These are phyloP conservation scores for Tenthredo scrophulariae DNA, from an alignment of 2,888 invertebrate species.

Conservation along the genomic window DNA sequence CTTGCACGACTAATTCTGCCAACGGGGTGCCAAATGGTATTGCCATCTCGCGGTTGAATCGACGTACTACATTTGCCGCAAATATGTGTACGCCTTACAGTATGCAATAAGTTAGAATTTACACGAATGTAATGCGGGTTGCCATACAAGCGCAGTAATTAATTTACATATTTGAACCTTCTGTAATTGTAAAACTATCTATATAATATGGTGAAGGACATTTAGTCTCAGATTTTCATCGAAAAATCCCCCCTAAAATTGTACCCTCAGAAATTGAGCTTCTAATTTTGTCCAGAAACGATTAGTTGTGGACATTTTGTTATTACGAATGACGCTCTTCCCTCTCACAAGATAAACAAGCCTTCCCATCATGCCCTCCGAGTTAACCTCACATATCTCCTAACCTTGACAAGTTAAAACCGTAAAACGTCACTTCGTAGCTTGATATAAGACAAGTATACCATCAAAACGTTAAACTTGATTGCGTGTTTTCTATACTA, in stretches of 20 bases:
- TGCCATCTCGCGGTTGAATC: background rate
- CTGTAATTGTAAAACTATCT: too few relatives aligned
- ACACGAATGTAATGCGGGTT: too few relatives aligned
- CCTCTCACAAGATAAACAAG: background rate
- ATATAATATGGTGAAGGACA: too few relatives aligned
- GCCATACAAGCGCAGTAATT: too few relatives aligned
- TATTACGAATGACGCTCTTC: background rate
- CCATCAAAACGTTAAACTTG: background rate
- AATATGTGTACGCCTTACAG: too few relatives aligned
- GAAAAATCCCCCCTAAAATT: too few relatives aligned
- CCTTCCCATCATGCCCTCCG: background rate
- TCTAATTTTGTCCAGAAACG: background rate
- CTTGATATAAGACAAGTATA: slow-evolving; percentile 1
- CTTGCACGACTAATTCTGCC: too few relatives aligned
- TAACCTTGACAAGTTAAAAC: slow-evolving; percentile 27
- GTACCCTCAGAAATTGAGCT: background rate
- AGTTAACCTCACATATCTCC: slow-evolving; percentile 21
- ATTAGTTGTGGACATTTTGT: background rate
- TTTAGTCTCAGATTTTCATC: background rate
- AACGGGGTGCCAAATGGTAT: too few relatives aligned
- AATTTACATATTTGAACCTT: too few relatives aligned
- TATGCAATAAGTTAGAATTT: too few relatives aligned
- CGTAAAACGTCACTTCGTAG: slow-evolving; percentile 40
- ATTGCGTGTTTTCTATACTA: background rate
- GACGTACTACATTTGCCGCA: background rate